These are phyloP conservation scores for Campaea margaritaria DNA, from an alignment of 2,888 invertebrate genomes.

Conservation along the genomic window DNA sequence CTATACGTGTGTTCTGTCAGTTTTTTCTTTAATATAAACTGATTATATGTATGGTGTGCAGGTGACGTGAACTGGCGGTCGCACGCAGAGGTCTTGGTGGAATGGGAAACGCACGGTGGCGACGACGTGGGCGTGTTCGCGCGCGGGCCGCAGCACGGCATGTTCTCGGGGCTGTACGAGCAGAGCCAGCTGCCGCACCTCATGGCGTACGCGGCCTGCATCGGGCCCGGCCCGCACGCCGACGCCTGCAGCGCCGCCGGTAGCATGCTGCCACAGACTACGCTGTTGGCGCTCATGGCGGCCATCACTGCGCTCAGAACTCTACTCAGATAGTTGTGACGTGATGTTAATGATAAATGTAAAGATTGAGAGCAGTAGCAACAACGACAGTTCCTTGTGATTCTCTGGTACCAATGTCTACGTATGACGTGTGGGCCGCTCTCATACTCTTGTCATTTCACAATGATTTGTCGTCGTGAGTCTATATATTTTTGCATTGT, in stretches of 20 bases:
- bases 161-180: constrained; percentile 91
- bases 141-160: constrained; percentile 88
- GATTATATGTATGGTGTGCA: constrained; percentile 26
- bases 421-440: too few relatives aligned
- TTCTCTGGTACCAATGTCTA: too few relatives aligned
- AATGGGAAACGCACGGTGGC: constrained; percentile 89
- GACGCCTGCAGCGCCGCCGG: constrained; percentile 60
- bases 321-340: not conserved
- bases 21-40: too few relatives aligned
- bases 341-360: not conserved
- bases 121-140: constrained; percentile 92
- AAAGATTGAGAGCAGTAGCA: too few relatives aligned
- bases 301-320: not conserved
- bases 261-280: not conserved
- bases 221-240: constrained; percentile 83
- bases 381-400: too few relatives aligned
- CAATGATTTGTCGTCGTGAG: too few relatives aligned
- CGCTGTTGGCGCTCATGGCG: not conserved
- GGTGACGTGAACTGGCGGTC: constrained; percentile 51
- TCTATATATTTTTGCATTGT: too few relatives aligned
- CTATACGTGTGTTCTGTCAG: too few relatives aligned
- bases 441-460: too few relatives aligned
- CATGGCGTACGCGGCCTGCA: constrained; percentile 89
- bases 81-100: constrained; percentile 83
- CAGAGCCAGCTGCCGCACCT: constrained; percentile 91